Percentiles rank a stretch among this genome's conserved stretches.
phyloP scores from a whole-genome alignment of 2,888 invertebrate species.

The Crematogaster levior region DNA sequence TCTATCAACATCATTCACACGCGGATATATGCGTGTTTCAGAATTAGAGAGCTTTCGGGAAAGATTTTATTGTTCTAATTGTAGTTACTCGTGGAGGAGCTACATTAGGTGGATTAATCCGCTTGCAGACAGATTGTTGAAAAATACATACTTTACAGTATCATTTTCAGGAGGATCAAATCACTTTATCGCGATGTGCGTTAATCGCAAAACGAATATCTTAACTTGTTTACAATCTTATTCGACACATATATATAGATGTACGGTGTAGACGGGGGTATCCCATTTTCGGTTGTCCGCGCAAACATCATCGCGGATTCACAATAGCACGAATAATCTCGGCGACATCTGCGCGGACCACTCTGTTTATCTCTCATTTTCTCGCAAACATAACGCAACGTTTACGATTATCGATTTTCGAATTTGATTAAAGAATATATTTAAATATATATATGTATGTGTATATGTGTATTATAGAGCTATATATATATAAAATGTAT shows the following conservation, averaged over 20 bases:
- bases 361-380: not conserved
- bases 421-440: slow-evolving; percentile 53
- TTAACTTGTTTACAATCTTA: slow-evolving; percentile 28
- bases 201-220: slow-evolving; percentile 23
- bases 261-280: not conserved
- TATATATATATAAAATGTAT: slow-evolving; percentile 54
- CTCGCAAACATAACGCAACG: slow-evolving; percentile 11
- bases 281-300: not conserved
- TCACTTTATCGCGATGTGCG: slow-evolving; percentile 62
- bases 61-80: slow-evolving; percentile 55
- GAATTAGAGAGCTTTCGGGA: slow-evolving; percentile 53
- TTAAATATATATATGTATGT: slow-evolving; percentile 54
- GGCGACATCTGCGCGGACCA: not conserved
- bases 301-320: not conserved
- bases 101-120: slow-evolving; percentile 43
- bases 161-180: slow-evolving; percentile 53
- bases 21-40: slow-evolving; percentile 18
- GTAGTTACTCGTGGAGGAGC: slow-evolving; percentile 51
- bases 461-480: slow-evolving; percentile 28
- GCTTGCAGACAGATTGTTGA: slow-evolving; percentile 56
- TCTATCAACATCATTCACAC: slow-evolving; percentile 63
- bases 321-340: not conserved
- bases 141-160: slow-evolving; percentile 60
- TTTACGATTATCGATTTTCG: slow-evolving; percentile 13
- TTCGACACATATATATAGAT: slow-evolving; percentile 28